These are phyloP conservation scores for Megaceryle maxima DNA, from an alignment of 2,113 vertebrate genomes.

Conservation along the genomic window DNA sequence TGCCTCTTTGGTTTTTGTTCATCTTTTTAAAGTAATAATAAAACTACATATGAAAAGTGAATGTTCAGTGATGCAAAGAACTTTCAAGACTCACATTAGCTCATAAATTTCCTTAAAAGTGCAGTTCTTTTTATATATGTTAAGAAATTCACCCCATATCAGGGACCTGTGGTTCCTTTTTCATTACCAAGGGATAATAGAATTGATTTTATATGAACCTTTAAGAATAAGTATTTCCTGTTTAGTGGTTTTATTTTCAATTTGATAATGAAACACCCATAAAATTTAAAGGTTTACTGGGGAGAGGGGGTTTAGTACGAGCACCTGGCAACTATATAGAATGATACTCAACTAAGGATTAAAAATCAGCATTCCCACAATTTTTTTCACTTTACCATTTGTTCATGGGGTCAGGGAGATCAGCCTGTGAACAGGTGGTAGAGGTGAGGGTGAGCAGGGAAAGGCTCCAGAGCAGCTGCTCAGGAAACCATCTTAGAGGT, in stretches of 20 bases:
- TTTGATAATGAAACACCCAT: conserved; percentile 42
- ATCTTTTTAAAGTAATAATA: not conserved
- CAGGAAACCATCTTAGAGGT: not conserved
- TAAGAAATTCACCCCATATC: not conserved
- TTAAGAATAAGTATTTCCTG: conserved; percentile 25
- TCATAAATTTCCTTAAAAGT: not conserved
- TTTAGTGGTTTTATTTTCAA: conserved; percentile 35
- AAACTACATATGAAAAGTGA: not conserved
- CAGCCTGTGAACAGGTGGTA: not conserved
- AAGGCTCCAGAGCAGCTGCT: not conserved
- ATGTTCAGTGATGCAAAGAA: not conserved
- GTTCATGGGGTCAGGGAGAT: not conserved
- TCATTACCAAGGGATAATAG: conserved; percentile 2
- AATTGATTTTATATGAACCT: conserved; percentile 10
- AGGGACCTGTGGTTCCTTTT: not conserved
- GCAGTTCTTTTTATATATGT: not conserved
- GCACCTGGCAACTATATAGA: conserved; percentile 24
- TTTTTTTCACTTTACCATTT: not conserved
- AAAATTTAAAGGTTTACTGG: conserved; percentile 31
- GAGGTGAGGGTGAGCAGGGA: not conserved
- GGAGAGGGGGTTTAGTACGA: not conserved
- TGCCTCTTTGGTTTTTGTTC: not conserved
- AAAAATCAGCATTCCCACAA: not conserved
- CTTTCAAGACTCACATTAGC: not conserved
- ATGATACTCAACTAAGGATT: conserved; percentile 12